phyloP scores from a whole-genome alignment of 2,797 vertebrate species.

The Podarcis lilfordi region DNA sequence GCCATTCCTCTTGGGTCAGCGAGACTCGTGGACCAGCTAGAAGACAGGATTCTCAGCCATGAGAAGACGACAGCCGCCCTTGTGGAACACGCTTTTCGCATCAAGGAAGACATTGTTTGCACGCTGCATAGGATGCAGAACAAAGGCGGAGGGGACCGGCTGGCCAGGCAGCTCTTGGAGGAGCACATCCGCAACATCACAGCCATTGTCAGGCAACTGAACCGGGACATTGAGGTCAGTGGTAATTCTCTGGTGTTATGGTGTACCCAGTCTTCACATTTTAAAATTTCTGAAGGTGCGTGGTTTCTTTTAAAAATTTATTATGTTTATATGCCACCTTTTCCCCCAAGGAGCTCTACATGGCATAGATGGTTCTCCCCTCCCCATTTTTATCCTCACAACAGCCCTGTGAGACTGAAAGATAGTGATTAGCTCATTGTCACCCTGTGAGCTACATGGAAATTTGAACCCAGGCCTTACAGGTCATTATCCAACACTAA shows the following conservation, averaged over 20 bases:
- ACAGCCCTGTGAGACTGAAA: not conserved
- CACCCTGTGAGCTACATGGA: no score
- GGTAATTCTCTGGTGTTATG: not conserved
- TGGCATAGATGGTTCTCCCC: not conserved
- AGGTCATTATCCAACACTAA: no score
- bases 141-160: constrained; percentile 79
- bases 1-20: constrained; percentile 74
- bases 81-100: constrained; percentile 80
- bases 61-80: constrained; percentile 80
- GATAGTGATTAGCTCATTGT: no score
- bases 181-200: constrained; percentile 84
- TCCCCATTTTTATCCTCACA: not conserved
- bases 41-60: constrained; percentile 79
- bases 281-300: not conserved
- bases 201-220: constrained; percentile 80
- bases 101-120: constrained; percentile 81
- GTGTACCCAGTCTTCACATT: not conserved
- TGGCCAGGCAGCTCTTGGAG: constrained; percentile 80
- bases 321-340: not conserved
- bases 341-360: not conserved
- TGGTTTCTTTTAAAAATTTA: not conserved
- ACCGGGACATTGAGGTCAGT: constrained; percentile 80
- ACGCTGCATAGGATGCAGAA: constrained; percentile 81
- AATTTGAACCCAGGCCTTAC: no score
- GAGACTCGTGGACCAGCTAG: constrained; percentile 78